phyloP scores from a whole-genome alignment of 2,797 vertebrate genomes.

The Gallirallus australis region DNA sequence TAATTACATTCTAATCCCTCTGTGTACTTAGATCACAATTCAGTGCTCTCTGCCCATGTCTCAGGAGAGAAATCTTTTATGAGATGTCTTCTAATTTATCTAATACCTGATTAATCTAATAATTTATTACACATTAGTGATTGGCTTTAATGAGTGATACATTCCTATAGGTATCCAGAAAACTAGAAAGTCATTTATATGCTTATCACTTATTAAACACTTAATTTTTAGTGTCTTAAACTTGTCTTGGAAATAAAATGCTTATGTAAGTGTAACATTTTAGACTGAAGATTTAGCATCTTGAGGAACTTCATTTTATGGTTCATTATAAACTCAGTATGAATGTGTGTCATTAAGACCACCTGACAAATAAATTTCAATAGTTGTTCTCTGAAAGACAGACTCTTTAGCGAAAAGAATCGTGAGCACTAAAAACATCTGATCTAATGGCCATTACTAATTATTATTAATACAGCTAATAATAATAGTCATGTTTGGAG shows the following conservation, averaged over 20 bases:
- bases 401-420: neutral
- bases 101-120: neutral
- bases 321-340: neutral
- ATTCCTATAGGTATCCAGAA: neutral
- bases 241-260: neutral
- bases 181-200: neutral
- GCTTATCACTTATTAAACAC: neutral
- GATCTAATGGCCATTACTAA: conserved; percentile 20
- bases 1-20: neutral
- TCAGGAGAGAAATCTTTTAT: neutral
- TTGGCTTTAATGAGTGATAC: neutral
- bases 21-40: neutral
- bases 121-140: neutral
- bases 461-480: conserved; percentile 35
- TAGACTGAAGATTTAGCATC: neutral
- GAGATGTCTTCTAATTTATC: neutral
- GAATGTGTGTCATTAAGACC: neutral
- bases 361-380: conserved; percentile 9
- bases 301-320: neutral
- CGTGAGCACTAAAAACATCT: neutral
- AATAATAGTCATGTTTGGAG: conserved; percentile 10
- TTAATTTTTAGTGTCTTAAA: neutral
- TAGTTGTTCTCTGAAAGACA: conserved; percentile 21
- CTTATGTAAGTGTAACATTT: neutral
- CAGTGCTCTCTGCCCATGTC: neutral